A percentile compares a stretch with the other conserved stretches of the same genome.
These are phyloP conservation scores for Apomyelois bistriatella DNA, from an alignment of 2,888 invertebrate species.

Conservation along the genomic window DNA sequence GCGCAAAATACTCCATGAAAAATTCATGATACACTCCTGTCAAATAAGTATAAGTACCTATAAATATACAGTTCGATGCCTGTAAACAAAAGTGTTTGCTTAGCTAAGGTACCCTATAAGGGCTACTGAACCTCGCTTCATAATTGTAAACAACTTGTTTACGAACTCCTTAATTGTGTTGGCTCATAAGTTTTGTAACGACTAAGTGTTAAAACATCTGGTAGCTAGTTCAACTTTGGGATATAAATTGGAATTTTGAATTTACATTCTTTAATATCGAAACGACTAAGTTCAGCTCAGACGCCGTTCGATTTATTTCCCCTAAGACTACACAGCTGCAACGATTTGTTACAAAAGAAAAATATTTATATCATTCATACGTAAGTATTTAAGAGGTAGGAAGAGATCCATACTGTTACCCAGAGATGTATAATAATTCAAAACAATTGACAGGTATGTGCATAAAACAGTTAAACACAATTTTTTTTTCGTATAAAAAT, in stretches of 20 bases:
- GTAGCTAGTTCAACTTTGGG: background rate
- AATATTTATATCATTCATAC: background rate
- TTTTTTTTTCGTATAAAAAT: too few relatives aligned
- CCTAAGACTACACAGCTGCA: constrained; percentile 19
- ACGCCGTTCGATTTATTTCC: constrained; percentile 15
- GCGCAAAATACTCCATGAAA: background rate
- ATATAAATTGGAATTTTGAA: constrained; percentile 4
- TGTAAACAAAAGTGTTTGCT: too few relatives aligned
- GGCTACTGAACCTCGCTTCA: background rate
- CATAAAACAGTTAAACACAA: too few relatives aligned
- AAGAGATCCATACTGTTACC: too few relatives aligned
- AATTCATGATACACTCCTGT: too few relatives aligned
- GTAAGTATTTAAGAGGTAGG: too few relatives aligned
- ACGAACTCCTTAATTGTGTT: constrained; percentile 2
- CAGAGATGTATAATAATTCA: too few relatives aligned
- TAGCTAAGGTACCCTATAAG: constrained; percentile 7
- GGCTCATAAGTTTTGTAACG: background rate
- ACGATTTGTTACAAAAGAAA: background rate
- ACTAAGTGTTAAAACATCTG: constrained; percentile 4
- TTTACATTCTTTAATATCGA: constrained; percentile 6
- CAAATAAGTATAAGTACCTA: too few relatives aligned
- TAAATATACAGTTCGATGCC: too few relatives aligned
- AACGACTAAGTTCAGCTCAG: background rate
- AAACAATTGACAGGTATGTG: too few relatives aligned
- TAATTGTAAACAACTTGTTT: constrained; percentile 12